These are phyloP conservation scores for Cololabis saira DNA, from an alignment of 2,113 vertebrate genomes.

Conservation along the genomic window DNA sequence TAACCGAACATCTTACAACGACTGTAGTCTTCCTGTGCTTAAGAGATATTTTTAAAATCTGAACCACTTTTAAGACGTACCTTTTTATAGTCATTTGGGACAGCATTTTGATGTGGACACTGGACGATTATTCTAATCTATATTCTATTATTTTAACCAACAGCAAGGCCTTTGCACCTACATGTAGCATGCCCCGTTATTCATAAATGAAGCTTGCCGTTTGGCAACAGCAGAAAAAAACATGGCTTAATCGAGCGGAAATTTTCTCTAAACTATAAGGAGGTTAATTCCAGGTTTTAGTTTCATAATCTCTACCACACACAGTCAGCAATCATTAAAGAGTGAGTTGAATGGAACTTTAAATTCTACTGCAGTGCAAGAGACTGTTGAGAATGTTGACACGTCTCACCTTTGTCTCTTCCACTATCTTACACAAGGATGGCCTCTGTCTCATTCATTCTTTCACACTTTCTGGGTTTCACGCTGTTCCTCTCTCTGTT, in stretches of 20 bases:
- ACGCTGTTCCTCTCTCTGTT: conserved; percentile 20
- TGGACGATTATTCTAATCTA: too few species aligned
- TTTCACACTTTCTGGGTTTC: conserved; percentile 38
- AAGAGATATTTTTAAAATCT: too few species aligned
- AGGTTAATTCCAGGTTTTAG: background rate
- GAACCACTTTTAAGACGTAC: too few species aligned
- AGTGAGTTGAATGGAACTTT: background rate
- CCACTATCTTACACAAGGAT: conserved; percentile 14
- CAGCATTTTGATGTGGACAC: too few species aligned
- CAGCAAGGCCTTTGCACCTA: background rate
- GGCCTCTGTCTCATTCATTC: conserved; percentile 26
- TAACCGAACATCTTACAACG: too few species aligned
- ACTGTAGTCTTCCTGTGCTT: too few species aligned
- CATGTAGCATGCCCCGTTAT: background rate
- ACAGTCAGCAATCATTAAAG: background rate
- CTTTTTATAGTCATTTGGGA: too few species aligned
- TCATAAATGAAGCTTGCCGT: conserved; percentile 4
- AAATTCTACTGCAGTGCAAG: background rate
- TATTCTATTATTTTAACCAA: too few species aligned
- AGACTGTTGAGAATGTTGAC: conserved; percentile 4
- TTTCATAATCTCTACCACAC: background rate
- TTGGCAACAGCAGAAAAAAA: conserved; percentile 16
- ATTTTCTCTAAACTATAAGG: background rate
- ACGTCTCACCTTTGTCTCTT: conserved; percentile 14
- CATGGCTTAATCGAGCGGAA: background rate